Base-by-base conservation (phyloP, 2,888 invertebrate genomes). In the Macrophya alboannulata region DNA sequence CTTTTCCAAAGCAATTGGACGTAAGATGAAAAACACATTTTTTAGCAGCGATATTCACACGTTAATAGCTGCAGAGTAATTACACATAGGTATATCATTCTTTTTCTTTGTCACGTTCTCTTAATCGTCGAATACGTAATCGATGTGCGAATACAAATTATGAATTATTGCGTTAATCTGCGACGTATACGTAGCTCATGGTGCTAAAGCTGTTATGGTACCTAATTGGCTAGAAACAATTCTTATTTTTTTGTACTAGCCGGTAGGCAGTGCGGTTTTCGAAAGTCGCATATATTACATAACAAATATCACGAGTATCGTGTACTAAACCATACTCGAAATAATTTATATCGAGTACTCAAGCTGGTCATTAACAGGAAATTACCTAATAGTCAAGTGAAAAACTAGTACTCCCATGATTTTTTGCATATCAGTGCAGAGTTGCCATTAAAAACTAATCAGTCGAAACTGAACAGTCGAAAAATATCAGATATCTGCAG, bases 81-180 rank as follows among this genome's bases (percentile, higher is more conserved):
- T 68, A 68, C 31, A 4, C 31, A 31, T 31, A 31, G 1, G 3
- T 31, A 31, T 31, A 31, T 31, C 3, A 31, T 31, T 31, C 3
- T 31, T 31, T 31, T 31, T 31, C 31, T 31, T 21, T 12, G 62
- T 25, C 62, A 62, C 62, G 62, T 62, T 62, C 62, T 12, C 62
- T 4, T 62, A 62, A 62, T 62, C 25, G 25, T 21, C 62, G 25
- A 62, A 62, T 48, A 48, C 25, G 25, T 62, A 12, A 62, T 62
- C 62, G 25, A 62, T 62, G 62, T 10, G 9, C 62, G 62, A 62
- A 62, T 62, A 25, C 62, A 62, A 62, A 62, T 25, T 62, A 25
- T 25, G 62, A 62, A 25, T 62, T 62, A 62, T 21, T 25, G 48
- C 31, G n/a, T 55, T 55, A 55, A 62, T 62, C 62, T 62, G 10